Evolutionary conservation across 2,113 vertebrate species (phyloP).

Genomic region (Protomyctophum bolini): DNA sequence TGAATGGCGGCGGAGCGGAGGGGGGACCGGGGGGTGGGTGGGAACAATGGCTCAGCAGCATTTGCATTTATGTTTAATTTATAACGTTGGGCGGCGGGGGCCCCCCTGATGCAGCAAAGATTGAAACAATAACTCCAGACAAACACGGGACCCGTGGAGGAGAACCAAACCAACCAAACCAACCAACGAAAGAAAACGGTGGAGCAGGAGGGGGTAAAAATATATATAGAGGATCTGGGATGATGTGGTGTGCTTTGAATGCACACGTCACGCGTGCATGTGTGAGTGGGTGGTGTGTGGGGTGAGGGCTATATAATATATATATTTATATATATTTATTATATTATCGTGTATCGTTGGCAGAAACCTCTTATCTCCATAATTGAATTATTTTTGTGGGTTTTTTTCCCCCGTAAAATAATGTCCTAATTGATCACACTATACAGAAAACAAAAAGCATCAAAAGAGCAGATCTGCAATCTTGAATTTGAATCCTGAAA

Average conservation of each 20-base stretch:
- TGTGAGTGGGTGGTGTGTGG: constrained; percentile 4
- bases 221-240: constrained; percentile 68
- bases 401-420: no score
- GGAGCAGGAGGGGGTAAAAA: constrained; percentile 60
- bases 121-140: constrained; percentile 81
- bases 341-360: no score
- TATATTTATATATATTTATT: no score
- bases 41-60: constrained; percentile 79
- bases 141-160: constrained; percentile 64
- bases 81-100: constrained; percentile 77
- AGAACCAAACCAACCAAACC: constrained; percentile 55
- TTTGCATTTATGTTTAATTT: constrained; percentile 87
- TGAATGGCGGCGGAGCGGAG: constrained; percentile 70
- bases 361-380: no score
- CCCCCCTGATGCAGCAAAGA: constrained; percentile 81
- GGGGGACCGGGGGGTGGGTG: constrained; percentile 30
- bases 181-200: background rate
- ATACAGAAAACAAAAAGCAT: no score
- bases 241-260: constrained; percentile 61
- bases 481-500: no score
- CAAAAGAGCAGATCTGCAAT: no score
- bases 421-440: no score
- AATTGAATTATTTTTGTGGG: no score
- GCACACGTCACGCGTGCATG: constrained; percentile 9
- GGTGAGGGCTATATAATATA: no score